These are phyloP conservation scores for Chaetophractus vellerosus DNA, from an alignment of 2,797 vertebrate genomes.

Conservation along the genomic window DNA sequence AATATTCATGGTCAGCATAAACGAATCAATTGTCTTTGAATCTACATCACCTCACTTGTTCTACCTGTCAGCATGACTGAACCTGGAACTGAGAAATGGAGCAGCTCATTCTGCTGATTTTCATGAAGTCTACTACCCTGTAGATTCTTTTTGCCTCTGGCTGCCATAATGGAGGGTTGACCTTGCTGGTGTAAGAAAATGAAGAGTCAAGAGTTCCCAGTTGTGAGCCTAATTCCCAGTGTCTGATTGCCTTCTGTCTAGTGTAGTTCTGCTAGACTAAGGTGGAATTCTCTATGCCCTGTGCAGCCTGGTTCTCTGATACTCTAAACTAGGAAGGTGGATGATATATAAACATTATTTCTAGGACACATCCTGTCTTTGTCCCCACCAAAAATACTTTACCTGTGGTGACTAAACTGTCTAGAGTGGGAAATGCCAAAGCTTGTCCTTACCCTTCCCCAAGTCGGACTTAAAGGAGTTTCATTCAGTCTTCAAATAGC, in stretches of 20 bases:
- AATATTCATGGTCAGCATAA: background rate
- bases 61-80: background rate
- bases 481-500: background rate
- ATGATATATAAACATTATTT: background rate
- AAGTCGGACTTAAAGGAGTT: background rate
- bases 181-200: background rate
- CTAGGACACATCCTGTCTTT: background rate
- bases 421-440: background rate
- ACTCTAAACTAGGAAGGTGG: background rate
- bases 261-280: background rate
- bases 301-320: background rate
- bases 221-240: background rate
- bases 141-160: background rate
- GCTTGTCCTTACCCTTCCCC: background rate
- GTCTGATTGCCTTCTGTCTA: background rate
- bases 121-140: background rate
- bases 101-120: background rate
- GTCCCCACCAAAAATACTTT: background rate
- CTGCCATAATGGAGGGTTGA: background rate
- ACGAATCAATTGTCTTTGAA: background rate
- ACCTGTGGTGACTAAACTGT: background rate
- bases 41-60: background rate
- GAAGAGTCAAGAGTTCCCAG: background rate
- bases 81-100: background rate
- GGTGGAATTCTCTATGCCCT: background rate